phyloP scores from a whole-genome alignment of 23 tunicate species.

The Styela clava region DNA sequence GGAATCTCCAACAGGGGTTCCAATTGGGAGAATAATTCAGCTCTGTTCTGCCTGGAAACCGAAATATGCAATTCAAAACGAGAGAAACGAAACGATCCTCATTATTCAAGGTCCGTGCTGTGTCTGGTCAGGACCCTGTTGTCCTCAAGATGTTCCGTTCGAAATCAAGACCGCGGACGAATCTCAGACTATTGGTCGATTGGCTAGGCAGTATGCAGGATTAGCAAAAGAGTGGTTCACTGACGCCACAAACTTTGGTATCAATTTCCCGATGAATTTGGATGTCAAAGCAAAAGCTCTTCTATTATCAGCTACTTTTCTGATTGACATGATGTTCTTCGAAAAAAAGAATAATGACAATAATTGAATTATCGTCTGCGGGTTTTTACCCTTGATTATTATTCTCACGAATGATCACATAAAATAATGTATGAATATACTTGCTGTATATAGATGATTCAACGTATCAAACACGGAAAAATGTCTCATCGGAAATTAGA shows the following conservation, averaged over 20 bases:
- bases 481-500: too few relatives aligned
- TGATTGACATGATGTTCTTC: conserved; percentile 42
- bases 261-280: conserved; percentile 67
- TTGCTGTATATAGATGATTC: too few relatives aligned
- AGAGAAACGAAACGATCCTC: conserved; percentile 44
- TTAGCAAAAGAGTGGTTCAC: conserved; percentile 71
- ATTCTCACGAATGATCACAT: too few relatives aligned
- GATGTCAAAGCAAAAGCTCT: conserved; percentile 79
- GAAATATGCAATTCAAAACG: conserved; percentile 43
- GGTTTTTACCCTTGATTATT: too few relatives aligned
- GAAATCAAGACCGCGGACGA: conserved; percentile 39
- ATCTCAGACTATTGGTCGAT: conserved; percentile 39
- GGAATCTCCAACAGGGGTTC: conserved; percentile 70
- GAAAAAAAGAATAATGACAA: neutral
- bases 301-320: conserved; percentile 80
- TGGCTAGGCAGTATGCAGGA: conserved; percentile 68
- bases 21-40: conserved; percentile 63
- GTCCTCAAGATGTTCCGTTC: conserved; percentile 84
- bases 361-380: too few relatives aligned
- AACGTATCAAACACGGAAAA: too few relatives aligned
- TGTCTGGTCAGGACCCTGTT: conserved; percentile 85
- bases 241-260: conserved; percentile 75
- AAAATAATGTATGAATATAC: too few relatives aligned
- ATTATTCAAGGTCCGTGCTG: conserved; percentile 87
- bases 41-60: conserved; percentile 77